These are phyloP conservation scores for Drosophila subsilvestris DNA, from an alignment of 2,888 invertebrate genomes.

Conservation along the genomic window DNA sequence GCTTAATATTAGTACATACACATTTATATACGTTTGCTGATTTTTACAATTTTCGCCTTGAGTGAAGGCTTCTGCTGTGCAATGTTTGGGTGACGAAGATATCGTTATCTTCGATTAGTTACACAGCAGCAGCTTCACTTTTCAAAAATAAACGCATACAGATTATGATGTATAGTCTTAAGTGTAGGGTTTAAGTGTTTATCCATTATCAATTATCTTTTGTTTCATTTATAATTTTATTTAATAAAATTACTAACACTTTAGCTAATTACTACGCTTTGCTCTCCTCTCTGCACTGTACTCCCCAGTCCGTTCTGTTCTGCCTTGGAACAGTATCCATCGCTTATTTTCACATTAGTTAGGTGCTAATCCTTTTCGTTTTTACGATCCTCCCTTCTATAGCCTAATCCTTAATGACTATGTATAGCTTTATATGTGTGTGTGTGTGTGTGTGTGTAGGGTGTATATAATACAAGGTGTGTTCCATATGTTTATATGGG, in stretches of 20 bases:
- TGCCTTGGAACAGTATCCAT: conserved; percentile 31
- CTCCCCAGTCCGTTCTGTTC: conserved; percentile 9
- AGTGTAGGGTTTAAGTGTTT: conserved; percentile 51
- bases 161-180: conserved; percentile 53
- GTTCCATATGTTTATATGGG: conserved; percentile 48
- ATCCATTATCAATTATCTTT: conserved; percentile 48
- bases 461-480: conserved; percentile 72
- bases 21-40: conserved; percentile 74
- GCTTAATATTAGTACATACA: conserved; percentile 72
- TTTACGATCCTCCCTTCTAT: conserved; percentile 55
- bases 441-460: conserved; percentile 14
- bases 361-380: conserved; percentile 63
- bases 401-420: conserved; percentile 64
- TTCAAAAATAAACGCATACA: conserved; percentile 51
- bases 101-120: conserved; percentile 29
- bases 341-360: conserved; percentile 62
- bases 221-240: conserved; percentile 74
- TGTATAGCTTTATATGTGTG: conserved; percentile 42
- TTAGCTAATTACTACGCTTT: conserved; percentile 71
- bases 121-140: conserved; percentile 53
- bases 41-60: conserved; percentile 61
- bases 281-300: conserved; percentile 56
- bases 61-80: conserved; percentile 49
- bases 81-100: neutral
- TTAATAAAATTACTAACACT: conserved; percentile 83